These are phyloP conservation scores for Myotis planiceps DNA, from an alignment of 2,797 vertebrate species.

Conservation along the genomic window DNA sequence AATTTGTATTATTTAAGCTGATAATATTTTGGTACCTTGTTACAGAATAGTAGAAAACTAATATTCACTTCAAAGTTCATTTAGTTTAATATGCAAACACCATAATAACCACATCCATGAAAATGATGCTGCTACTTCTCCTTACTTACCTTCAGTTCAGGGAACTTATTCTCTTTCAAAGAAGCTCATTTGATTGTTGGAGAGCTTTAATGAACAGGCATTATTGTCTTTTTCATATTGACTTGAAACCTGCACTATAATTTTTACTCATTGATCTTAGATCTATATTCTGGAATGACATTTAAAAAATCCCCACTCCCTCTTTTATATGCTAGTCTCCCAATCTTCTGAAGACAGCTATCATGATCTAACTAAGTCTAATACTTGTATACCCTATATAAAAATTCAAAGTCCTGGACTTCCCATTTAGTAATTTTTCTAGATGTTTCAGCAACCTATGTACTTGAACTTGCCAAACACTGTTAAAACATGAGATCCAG, in stretches of 20 bases:
- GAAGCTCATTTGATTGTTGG: neutral
- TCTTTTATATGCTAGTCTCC: neutral
- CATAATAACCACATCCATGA: neutral
- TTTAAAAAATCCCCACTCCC: neutral
- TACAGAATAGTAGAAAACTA: neutral
- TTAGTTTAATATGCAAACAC: neutral
- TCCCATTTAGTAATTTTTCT: neutral
- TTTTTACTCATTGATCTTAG: slow-evolving; percentile 1
- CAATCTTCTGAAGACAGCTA: neutral
- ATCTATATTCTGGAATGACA: neutral
- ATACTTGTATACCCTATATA: neutral
- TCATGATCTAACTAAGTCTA: neutral
- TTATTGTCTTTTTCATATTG: neutral
- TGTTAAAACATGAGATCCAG: neutral
- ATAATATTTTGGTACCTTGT: neutral
- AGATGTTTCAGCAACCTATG: neutral
- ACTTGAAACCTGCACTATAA: neutral
- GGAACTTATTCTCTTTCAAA: neutral
- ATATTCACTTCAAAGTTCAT: neutral
- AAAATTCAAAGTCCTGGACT: neutral
- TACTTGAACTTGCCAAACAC: neutral
- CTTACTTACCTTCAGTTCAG: neutral
- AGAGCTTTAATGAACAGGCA: neutral
- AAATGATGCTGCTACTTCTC: neutral
- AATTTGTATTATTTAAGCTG: neutral